Conservation (phyloP, 2,888 invertebrate genomes). For the Synergus itoensis region DNA sequence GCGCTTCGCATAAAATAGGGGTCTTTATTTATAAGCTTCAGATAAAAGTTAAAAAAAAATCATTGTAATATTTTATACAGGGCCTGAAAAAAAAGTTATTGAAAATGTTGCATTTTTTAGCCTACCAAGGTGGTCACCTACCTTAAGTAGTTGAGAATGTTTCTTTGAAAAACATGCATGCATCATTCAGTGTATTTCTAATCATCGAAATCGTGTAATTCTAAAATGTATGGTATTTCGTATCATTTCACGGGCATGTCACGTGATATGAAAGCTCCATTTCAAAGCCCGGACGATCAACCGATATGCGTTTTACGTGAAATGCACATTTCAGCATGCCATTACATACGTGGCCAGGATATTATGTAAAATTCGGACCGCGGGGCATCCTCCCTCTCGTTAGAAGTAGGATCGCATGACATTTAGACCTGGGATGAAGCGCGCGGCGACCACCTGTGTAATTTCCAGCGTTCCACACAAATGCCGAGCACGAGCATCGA, state of each 20-base stretch:
- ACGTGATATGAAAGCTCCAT: slow-evolving; percentile 43
- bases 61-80: too few species aligned
- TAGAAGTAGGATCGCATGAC: slow-evolving; percentile 44
- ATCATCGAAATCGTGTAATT: slow-evolving; percentile 15
- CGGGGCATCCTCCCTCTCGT: slow-evolving; percentile 47
- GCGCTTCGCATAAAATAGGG: too few species aligned
- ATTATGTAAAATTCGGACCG: slow-evolving; percentile 59
- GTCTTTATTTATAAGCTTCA: too few species aligned
- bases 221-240: slow-evolving; percentile 12
- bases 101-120: too few species aligned
- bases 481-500: slow-evolving; percentile 53
- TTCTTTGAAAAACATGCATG: not conserved
- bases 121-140: too few species aligned
- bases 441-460: slow-evolving; percentile 51
- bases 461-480: slow-evolving; percentile 56
- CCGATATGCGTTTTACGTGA: slow-evolving; percentile 53
- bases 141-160: not conserved
- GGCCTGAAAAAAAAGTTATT: too few species aligned
- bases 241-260: not conserved
- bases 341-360: slow-evolving; percentile 53
- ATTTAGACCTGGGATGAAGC: slow-evolving; percentile 41
- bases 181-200: not conserved
- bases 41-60: too few species aligned
- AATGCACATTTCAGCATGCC: slow-evolving; percentile 57
- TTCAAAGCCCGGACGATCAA: slow-evolving; percentile 48